Evolutionary conservation across 2,797 vertebrate species (phyloP), one percentile per base, ranked within the genome.

Genomic region (Fringilla coelebs): DNA sequence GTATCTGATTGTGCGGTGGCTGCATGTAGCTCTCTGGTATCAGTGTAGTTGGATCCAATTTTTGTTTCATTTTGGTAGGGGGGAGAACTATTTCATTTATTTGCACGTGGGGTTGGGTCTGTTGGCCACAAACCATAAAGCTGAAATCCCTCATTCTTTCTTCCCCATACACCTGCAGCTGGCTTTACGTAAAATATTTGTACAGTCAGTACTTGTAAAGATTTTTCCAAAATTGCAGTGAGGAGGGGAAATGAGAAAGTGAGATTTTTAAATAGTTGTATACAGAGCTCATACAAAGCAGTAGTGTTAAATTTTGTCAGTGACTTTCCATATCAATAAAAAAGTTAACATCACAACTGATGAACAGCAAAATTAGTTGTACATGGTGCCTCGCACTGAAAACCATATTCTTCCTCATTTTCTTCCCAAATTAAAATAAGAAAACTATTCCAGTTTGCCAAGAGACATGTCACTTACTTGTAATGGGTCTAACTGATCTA

Each of bases 351-450:
- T 54, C 45, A 29, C 9, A 49, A 63, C 26, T 70, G 45, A 36
- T 76, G 32, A 73, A 18, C 17, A 62, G 25, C 43, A 88, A 25
- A 89, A 66, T 24, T 55, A 28, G 9, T 73, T 86, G 16, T 45
- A 36, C 20, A 29, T 2, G 5, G 19, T 48, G 52, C 48, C 7
- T 48, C 66, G 40, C 6, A 38, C 32, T 22, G 36, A 55, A 91
- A 88, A 14, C n/a, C 8, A 11, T 38, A n/a, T 5, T 16, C 3
- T 17, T 7, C 7, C 11, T 34, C 0, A 0, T 63, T 90, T 85
- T 88, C 45, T 85, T 46, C 38, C 17, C 8, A 29, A 66, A 61
- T 89, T 90, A 67, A 63, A 76, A 29, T 40, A 61, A 68, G 62
- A 84, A 92, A 66, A 25, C 12, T 9, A 13, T 11, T 83, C 11